Evolutionary conservation across 2,113 vertebrate species (phyloP), one percentile per base, ranked within the genome.

Genomic region (Dipodomys merriami): DNA sequence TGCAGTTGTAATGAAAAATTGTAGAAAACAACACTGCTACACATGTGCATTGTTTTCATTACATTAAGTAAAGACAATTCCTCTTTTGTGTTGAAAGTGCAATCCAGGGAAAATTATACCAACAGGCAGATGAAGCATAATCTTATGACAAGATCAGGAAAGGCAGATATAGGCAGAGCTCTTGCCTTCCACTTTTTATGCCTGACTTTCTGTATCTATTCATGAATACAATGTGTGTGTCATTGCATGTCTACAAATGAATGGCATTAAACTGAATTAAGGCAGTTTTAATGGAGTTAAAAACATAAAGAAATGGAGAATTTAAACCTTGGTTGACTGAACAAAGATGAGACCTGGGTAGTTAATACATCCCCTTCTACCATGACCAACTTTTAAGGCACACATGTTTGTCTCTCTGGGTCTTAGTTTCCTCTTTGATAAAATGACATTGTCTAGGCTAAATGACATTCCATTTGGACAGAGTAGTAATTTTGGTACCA

Each of bases 61-160:
- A 91, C 88, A 86, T 90, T 97, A 96, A 95, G 91, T 91, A 96
- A 95, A 96, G 94, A 93, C 84, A 96, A 65, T 94, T 91, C 87
- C 74, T 95, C 83, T 95, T 92, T 91, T 79, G 62, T 90, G 44
- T 83, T 88, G 74, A 95, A 95, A 93, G 78, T 83, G 73, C 79
- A 95, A 1, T 95, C 18, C 67, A 25, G 85, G 62, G 67, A 49
- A 95, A 86, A 96, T 91, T 90, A 64, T 91, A 88, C 49, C 79
- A 90, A 29, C 33, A 68, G 16, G 67, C 71, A 85, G 35, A 53
- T 19, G 25, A 82, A 80, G 29, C 35, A 5, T 90, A 73, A 86
- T 68, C 77, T 44, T 49, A 65, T 62, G 39, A 86, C 57, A 73
- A 57, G 35, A 93, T 12, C 49, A 86, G 49, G n/a, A 76, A 33